Percentiles rank a stretch among this genome's conserved stretches.
Conservation (phyloP, 2,888 invertebrate genomes). For the Cetonia aurata region DNA sequence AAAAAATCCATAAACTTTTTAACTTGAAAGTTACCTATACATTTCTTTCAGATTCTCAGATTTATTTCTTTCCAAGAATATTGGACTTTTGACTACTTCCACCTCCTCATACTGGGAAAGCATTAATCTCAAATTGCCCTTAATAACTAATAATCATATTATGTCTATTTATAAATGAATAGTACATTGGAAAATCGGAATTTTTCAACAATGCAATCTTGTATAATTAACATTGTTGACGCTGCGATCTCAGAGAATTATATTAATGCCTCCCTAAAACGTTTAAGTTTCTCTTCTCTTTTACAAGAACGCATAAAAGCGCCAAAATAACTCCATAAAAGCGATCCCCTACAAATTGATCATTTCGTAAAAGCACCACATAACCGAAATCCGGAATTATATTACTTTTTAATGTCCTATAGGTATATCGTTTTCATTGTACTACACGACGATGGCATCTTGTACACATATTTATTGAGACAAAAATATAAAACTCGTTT, state of each 20-base stretch:
- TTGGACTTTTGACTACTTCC: too few relatives aligned
- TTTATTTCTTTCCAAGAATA: too few relatives aligned
- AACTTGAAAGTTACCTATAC: too few relatives aligned
- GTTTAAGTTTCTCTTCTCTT: conserved; percentile 27
- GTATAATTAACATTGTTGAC: conserved; percentile 16
- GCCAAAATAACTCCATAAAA: conserved; percentile 45
- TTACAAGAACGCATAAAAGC: conserved; percentile 33
- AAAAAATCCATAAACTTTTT: too few relatives aligned
- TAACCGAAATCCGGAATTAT: conserved; percentile 20
- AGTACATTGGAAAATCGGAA: too few relatives aligned
- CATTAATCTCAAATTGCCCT: too few relatives aligned
- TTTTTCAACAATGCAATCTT: too few relatives aligned
- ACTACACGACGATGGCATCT: conserved; percentile 18
- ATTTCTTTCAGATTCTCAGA: too few relatives aligned
- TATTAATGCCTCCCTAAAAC: conserved; percentile 44
- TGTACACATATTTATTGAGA: conserved; percentile 22
- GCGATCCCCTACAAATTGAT: conserved; percentile 34
- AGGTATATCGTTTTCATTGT: conserved; percentile 37
- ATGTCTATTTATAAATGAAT: too few relatives aligned
- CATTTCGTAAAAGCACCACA: conserved; percentile 39
- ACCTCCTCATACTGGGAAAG: too few relatives aligned
- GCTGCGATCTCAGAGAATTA: conserved; percentile 30
- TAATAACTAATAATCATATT: too few relatives aligned
- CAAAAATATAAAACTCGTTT: conserved; percentile 21
- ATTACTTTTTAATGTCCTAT: conserved; percentile 23